Evolutionary conservation across 2,113 vertebrate species (phyloP), one percentile per base, ranked within the genome.

Genomic region (Electrona antarctica): DNA sequence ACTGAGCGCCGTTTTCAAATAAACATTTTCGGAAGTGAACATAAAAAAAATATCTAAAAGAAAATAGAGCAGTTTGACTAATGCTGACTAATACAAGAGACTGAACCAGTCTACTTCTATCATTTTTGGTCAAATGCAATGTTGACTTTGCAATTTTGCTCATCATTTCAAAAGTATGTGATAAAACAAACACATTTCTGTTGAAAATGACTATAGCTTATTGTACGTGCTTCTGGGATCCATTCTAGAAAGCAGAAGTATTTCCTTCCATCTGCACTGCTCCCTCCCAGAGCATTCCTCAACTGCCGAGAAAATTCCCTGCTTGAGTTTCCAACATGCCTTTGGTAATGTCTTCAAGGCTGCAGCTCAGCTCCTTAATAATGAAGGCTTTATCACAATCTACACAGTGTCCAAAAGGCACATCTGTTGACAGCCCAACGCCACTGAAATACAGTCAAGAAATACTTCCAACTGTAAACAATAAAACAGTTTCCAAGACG

Each of bases 221-320:
- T 91, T 91, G 88, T 91, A 71, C 62, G 81, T 84, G 82, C 84
- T 88, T 75, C 88, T 87, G 86, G 81, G 84, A 83, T 83, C 78
- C 78, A 88, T 91, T 93, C 86, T 84, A 81, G 83, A 72, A 87
- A 82, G 71, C 29, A 73, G 76, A 92, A 89, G 81, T 90, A 91
- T 93, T 93, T 92, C 89, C 84, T 87, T 86, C 89, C 91, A 89
- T 90, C 85, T 85, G 88, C 85, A 81, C 60, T 47, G 64, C 85
- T 89, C 87, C 89, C 93, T 93, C 92, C 88, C 90, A 81, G 79
- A 91, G 88, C 93, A 93, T 94, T 94, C 93, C 92, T 92, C 67
- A 85, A 85, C 83, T 78, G 76, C 91, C 81, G 83, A 90, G 91
- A 93, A 92, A 92, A 93, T 88, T 92, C 91, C 88, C 88, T 64